Conservation (phyloP, 2,113 vertebrate species). For the Cnemophilus loriae region DNA sequence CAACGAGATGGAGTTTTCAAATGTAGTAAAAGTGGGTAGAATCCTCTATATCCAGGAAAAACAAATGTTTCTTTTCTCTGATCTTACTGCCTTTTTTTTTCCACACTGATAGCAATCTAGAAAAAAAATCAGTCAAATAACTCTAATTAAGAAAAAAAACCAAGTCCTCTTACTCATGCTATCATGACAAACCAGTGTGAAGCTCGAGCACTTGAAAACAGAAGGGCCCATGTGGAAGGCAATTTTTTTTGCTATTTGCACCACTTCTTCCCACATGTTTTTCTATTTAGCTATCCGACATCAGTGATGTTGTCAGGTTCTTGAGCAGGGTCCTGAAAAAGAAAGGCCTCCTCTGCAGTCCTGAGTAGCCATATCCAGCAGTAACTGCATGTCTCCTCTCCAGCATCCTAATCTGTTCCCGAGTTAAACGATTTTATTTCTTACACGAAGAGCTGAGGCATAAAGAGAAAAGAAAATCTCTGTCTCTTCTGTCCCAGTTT, state of each 20-base stretch:
- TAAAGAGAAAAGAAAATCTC: not conserved
- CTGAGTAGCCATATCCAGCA: not conserved
- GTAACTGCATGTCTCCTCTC: not conserved
- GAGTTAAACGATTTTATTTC: not conserved
- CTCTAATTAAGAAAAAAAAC: not conserved
- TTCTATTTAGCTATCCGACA: not conserved
- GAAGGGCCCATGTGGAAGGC: not conserved
- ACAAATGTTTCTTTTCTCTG: not conserved
- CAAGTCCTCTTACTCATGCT: not conserved
- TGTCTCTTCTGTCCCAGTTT: not conserved
- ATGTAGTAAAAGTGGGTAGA: not conserved
- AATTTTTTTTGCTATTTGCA: not conserved
- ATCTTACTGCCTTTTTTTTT: not conserved
- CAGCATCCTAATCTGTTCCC: not conserved
- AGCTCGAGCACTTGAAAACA: not conserved
- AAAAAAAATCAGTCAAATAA: not conserved
- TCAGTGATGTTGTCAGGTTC: not conserved
- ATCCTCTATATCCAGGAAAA: not conserved
- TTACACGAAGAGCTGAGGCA: not conserved
- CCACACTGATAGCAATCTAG: not conserved
- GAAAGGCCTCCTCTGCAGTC: not conserved
- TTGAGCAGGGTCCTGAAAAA: not conserved
- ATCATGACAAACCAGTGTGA: not conserved
- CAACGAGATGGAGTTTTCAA: not conserved
- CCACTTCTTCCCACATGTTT: not conserved